phyloP scores from a whole-genome alignment of 2,888 invertebrate genomes.

The Melanchra persicariae region DNA sequence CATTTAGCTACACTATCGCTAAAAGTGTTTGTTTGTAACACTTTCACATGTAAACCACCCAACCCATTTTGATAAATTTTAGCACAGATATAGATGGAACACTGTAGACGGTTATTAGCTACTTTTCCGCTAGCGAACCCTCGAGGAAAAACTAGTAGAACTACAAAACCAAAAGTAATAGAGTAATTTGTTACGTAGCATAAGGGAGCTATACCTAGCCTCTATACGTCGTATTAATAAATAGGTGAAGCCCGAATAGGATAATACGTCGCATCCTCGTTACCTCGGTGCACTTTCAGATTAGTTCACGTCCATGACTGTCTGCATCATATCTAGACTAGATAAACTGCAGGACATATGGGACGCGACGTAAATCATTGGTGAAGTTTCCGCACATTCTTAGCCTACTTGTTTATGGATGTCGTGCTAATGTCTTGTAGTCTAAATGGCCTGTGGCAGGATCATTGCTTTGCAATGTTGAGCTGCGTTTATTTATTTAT shows the following conservation, averaged over 20 bases:
- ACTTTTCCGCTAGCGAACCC: no score
- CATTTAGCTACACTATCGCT: no score
- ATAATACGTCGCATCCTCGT: constrained; percentile 93
- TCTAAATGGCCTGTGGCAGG: neutral
- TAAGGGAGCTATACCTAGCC: constrained; percentile 62
- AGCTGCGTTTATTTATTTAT: no score
- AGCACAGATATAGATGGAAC: no score
- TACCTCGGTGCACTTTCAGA: constrained; percentile 83
- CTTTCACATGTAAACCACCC: no score
- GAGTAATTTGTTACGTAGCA: constrained; percentile 38
- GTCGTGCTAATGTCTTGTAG: constrained; percentile 25
- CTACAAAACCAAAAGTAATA: constrained; percentile 15
- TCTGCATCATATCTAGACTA: constrained; percentile 40
- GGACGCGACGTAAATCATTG: constrained; percentile 33
- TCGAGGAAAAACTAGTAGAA: no score
- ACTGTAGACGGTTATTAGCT: no score
- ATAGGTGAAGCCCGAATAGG: constrained; percentile 90
- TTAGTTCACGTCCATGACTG: constrained; percentile 71
- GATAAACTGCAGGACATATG: constrained; percentile 51
- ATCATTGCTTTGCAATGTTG: neutral
- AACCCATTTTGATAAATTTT: no score
- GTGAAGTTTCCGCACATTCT: constrained; percentile 38
- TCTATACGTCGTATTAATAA: constrained; percentile 77
- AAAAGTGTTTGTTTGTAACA: neutral
- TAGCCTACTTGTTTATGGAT: constrained; percentile 11